Evolutionary conservation across 2,888 invertebrate species (phyloP), one percentile per base, ranked within the genome.

Genomic region (Thereva nobilitata): DNA sequence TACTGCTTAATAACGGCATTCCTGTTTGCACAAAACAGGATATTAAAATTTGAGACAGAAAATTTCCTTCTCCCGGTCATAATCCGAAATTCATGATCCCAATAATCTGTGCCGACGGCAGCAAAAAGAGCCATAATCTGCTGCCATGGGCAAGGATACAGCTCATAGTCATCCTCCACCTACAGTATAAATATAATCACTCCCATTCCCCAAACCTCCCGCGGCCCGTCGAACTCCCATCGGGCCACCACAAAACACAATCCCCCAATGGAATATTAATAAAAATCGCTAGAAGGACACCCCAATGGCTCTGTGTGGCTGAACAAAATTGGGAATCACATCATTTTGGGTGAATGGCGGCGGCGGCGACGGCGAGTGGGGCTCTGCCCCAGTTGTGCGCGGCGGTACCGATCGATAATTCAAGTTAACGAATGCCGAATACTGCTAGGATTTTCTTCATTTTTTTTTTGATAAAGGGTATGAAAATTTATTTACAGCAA

Each of bases 101-200:
- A 59, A 59, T 59, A 59, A 59, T 59, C 59, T 45, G 35, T 59
- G 59, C 47, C 59, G 47, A 59, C 59, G 59, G 59, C 59, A 56
- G 47, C 59, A 47, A 37, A 59, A 59, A 59, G 37, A 45, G 49
- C 10, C 49, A 59, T 47, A 59, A 59, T 59, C 59, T 47, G 47
- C 49, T 59, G 47, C 59, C 38, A 12, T 42, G 12, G 59, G 59
- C 45, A 59, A 23, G 23, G 23, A 23, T 23, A 23, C 23, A 23
- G 23, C 23, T 23, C 23, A 23, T 23, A 23, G 23, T 23, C 23
- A 23, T 23, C 23, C 23, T 23, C 23, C 23, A 23, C 23, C 23
- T 23, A 23, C 23, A 23, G 23, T 1, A 23, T 23, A 23, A 23
- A 23, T 23, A 23, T 23, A 23, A 23, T 23, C 23, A 23, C 23